Base-by-base conservation (phyloP, 1,140 invertebrate genomes). In the Bombus sylvicola region DNA sequence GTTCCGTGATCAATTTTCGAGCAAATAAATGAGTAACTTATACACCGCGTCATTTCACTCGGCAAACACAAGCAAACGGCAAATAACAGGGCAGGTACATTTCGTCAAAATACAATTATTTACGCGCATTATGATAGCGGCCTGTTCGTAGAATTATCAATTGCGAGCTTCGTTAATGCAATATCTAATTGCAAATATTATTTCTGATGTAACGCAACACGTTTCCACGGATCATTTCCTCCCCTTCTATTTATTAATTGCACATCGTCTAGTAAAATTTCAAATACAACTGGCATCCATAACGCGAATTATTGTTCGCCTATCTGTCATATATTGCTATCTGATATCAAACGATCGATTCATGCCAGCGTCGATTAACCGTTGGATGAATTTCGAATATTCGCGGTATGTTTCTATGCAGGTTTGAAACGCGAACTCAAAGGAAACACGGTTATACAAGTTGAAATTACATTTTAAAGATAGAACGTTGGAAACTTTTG, bases 91-190 rank as follows among this genome's bases (percentile, higher is more conserved):
- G 28, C 75, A 18, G 62, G n/a, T 6, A 41, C 3, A 15, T 64
- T 77, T n/a, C 34, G 34, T 31, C 28, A n/a, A 78, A 75, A 43
- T 13, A 39, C 18, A 22, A 78, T 78, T 75, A 53, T 75, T 75
- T 75, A 31, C 31, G 15, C 10, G 73, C 12, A 53, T 53, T 75
- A 75, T 53, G 31, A 53, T 34, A 75, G 31, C 73, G 8, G 4
- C 2, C 41, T 47, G 43, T 75, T 75, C 5, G 9, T 13, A 25
- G 18, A 22, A 37, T 53, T 53, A 53, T 10, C 73, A 34, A n/a
- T 62, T 8, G 2, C 43, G 31, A 25, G 43, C 31, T 25, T 34
- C 37, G 15, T 43, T 62, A 41, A 77, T n/a, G 28, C 18, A 78
- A 22, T n/a, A n/a, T 75, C 43, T 53, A 39, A 62, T 64, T 64